phyloP scores from a whole-genome alignment of 2,888 invertebrate genomes.

The Eupithecia insigniata region DNA sequence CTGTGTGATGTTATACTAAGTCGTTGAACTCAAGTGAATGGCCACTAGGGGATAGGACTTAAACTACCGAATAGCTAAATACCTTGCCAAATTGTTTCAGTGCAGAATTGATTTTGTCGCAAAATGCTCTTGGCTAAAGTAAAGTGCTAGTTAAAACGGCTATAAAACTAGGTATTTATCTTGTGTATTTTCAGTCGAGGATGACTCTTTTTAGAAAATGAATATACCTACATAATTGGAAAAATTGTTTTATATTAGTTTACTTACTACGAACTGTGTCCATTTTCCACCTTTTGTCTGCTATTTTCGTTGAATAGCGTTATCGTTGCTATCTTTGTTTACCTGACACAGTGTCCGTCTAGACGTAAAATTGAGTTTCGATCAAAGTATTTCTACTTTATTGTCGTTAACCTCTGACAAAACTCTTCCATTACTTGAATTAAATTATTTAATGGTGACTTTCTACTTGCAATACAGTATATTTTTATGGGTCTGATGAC shows the following conservation, averaged over 20 bases:
- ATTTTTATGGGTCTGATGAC: background rate
- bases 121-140: background rate
- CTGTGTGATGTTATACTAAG: constrained; percentile 29
- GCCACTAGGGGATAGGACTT: constrained; percentile 17
- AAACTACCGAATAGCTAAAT: constrained; percentile 16
- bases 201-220: constrained; percentile 11
- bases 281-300: background rate
- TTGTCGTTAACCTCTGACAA: background rate
- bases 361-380: constrained; percentile 9
- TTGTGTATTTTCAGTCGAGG: constrained; percentile 10
- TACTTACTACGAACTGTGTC: background rate
- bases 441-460: background rate
- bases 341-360: constrained; percentile 13
- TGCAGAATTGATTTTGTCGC: constrained; percentile 36
- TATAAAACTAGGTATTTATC: constrained; percentile 7
- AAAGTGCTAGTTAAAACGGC: constrained; percentile 3
- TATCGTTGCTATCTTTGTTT: constrained; percentile 16
- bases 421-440: background rate
- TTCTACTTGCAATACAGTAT: too few species aligned
- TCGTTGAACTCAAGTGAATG: constrained; percentile 33
- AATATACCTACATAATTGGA: constrained; percentile 5
- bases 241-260: background rate
- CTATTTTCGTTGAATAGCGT: constrained; percentile 8
- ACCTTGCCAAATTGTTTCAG: constrained; percentile 40
- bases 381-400: constrained; percentile 2